Conservation (phyloP, 1,140 invertebrate genomes). For the Zeugodacus cucurbitae region DNA sequence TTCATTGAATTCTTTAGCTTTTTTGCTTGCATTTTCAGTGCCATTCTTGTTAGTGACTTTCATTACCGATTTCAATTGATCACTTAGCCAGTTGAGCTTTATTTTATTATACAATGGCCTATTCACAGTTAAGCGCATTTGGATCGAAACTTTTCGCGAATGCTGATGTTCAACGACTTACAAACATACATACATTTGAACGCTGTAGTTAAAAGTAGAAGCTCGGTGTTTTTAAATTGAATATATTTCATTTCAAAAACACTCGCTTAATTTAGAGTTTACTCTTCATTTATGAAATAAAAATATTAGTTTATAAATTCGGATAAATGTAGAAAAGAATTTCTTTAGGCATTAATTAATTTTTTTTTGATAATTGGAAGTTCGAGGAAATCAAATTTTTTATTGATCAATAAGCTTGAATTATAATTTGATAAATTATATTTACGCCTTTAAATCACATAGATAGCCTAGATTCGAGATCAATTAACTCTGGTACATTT, state of each 20-base stretch:
- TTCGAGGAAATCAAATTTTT: no score
- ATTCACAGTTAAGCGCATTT: background rate
- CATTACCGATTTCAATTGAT: background rate
- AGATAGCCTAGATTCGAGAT: no score
- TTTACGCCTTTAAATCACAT: no score
- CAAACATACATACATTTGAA: background rate
- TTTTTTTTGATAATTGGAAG: no score
- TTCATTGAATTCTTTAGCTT: background rate
- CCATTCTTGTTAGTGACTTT: background rate
- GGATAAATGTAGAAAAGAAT: no score
- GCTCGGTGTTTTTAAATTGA: background rate
- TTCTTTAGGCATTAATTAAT: no score
- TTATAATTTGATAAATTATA: no score
- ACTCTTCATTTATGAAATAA: no score
- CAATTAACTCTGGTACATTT: no score
- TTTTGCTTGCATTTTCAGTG: background rate
- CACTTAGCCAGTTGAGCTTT: background rate
- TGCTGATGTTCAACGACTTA: background rate
- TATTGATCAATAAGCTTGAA: no score
- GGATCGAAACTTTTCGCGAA: background rate
- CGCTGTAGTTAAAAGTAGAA: background rate
- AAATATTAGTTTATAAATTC: no score
- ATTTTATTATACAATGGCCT: background rate
- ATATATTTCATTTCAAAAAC: no score
- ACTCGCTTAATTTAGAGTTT: background rate